Conservation (phyloP, 2,888 invertebrate genomes). For the Drosophila phalerata region DNA sequence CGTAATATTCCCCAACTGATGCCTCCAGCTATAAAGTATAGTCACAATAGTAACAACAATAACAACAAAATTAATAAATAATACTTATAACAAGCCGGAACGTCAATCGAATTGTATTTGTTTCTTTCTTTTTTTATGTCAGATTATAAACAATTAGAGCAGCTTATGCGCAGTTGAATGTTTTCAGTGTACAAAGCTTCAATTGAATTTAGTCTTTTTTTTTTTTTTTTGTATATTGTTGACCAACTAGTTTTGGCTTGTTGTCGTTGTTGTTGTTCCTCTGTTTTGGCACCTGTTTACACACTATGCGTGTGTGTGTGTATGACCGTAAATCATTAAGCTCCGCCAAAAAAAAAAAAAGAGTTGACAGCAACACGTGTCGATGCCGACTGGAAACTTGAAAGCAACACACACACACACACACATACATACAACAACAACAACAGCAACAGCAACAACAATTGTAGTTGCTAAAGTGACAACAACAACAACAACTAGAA, state of each 20-base stretch:
- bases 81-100: conserved; percentile 29
- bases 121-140: conserved; percentile 25
- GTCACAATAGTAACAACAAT: conserved; percentile 8
- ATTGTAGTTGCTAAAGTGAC: conserved; percentile 11
- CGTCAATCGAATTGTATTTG: conserved; percentile 29
- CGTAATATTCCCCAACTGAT: conserved; percentile 9
- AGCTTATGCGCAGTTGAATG: conserved; percentile 56
- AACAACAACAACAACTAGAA: conserved; percentile 8
- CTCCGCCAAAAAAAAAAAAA: conserved; percentile 25
- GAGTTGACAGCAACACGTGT: conserved; percentile 65
- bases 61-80: conserved; percentile 36
- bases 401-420: conserved; percentile 21
- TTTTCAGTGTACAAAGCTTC: conserved; percentile 40
- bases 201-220: conserved; percentile 45
- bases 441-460: conserved; percentile 19
- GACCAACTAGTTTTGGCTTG: conserved; percentile 52
- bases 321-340: conserved; percentile 54
- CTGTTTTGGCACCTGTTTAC: conserved; percentile 69
- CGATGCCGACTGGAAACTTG: conserved; percentile 39
- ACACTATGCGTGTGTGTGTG: conserved; percentile 32
- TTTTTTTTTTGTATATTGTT: conserved; percentile 24
- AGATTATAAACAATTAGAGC: conserved; percentile 73
- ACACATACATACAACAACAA: conserved; percentile 31
- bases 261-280: conserved; percentile 41
- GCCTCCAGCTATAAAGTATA: background rate